Conservation (phyloP, 2,888 invertebrate species). For the Odontocolon sp. region DNA sequence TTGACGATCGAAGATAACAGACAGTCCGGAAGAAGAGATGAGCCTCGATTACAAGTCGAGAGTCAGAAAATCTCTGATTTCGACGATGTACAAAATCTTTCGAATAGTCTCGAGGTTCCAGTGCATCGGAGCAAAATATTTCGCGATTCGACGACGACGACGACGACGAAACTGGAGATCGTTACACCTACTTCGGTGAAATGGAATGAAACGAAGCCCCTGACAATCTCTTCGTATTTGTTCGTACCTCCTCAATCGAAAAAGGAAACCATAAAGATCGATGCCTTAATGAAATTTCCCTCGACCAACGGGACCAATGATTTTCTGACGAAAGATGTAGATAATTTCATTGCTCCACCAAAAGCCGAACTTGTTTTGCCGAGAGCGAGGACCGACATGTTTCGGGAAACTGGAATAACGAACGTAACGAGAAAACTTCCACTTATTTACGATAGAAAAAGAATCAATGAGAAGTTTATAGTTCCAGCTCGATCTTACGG, state of each 20-base stretch:
- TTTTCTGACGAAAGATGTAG: slow-evolving; percentile 5
- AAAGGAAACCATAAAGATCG: neutral
- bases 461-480: slow-evolving; percentile 35
- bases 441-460: neutral
- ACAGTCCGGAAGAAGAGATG: slow-evolving; percentile 15
- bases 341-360: slow-evolving; percentile 15
- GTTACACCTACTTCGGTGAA: slow-evolving; percentile 26
- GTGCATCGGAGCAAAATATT: slow-evolving; percentile 16
- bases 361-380: slow-evolving; percentile 43
- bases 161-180: neutral
- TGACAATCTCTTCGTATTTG: slow-evolving; percentile 58
- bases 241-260: slow-evolving; percentile 46
- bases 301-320: neutral
- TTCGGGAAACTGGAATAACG: neutral
- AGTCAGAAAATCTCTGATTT: neutral
- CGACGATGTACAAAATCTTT: neutral
- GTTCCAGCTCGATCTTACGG: slow-evolving; percentile 56
- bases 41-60: slow-evolving; percentile 13
- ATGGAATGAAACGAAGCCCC: neutral
- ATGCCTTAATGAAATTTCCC: neutral
- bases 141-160: slow-evolving; percentile 1
- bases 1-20: slow-evolving; percentile 45
- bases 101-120: slow-evolving; percentile 24
- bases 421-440: neutral
- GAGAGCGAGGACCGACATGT: neutral